A percentile compares a stretch with the other conserved stretches of the same genome.
Evolutionary conservation across 2,797 vertebrate species (phyloP).

Genomic region (Typhlichthys subterraneus): DNA sequence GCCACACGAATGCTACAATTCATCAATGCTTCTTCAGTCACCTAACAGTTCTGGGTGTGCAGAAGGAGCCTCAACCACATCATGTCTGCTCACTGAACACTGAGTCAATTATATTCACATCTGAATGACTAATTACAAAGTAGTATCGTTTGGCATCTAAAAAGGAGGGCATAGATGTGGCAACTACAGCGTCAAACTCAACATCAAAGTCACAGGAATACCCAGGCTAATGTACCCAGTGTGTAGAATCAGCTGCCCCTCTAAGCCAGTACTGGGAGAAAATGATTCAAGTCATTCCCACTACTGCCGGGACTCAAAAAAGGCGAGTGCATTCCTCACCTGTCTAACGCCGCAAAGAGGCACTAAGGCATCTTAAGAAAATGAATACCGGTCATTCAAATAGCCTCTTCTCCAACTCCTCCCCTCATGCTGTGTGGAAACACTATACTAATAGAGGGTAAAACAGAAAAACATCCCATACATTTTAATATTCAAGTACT

Average conservation of each 20-base stretch:
- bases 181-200: conserved; percentile 2
- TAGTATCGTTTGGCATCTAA: too few species aligned
- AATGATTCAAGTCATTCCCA: conserved; percentile 4
- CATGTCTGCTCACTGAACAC: too few species aligned
- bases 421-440: conserved; percentile 46
- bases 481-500: conserved; percentile 81
- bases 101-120: too few species aligned
- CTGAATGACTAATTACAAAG: too few species aligned
- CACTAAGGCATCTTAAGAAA: conserved; percentile 61
- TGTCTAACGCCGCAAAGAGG: conserved; percentile 53
- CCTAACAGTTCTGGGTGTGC: too few species aligned
- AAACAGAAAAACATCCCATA: conserved; percentile 46
- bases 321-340: conserved; percentile 22
- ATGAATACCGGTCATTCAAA: conserved; percentile 69
- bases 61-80: too few species aligned
- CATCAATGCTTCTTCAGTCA: background rate
- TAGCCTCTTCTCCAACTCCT: conserved; percentile 47
- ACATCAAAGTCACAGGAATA: background rate
- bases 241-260: background rate
- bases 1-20: background rate
- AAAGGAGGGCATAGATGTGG: background rate
- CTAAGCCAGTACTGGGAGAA: background rate
- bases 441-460: conserved; percentile 36
- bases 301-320: conserved; percentile 5
- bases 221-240: too few species aligned